phyloP scores from a whole-genome alignment of 2,113 vertebrate genomes.

The Rhegmatorhina hoffmannsi region DNA sequence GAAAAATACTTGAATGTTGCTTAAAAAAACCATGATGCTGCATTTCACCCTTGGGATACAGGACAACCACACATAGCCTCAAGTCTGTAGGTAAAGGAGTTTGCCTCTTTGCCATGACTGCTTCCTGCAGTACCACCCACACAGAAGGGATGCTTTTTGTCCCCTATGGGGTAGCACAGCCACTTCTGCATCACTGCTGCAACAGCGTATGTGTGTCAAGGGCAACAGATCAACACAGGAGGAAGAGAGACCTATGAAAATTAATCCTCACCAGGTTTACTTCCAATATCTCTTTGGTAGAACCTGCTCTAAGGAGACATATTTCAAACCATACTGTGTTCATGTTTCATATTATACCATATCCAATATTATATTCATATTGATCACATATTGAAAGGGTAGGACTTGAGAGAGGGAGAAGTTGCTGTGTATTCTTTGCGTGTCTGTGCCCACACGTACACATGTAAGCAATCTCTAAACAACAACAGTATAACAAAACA shows the following conservation, averaged over 20 bases:
- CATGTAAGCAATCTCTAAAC: not conserved
- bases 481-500: not conserved
- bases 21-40: not conserved
- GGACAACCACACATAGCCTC: not conserved
- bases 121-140: not conserved
- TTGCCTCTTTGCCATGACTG: not conserved
- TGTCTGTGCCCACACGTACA: accelerated
- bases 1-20: not conserved
- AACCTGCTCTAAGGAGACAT: not conserved
- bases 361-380: not conserved
- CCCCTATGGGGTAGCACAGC: not conserved
- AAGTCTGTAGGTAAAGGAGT: not conserved
- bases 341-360: not conserved
- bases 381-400: not conserved
- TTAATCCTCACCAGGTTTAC: not conserved
- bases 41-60: not conserved
- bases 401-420: not conserved
- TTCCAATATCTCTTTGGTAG: not conserved
- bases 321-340: not conserved
- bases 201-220: accelerated
- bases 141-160: accelerated
- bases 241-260: not conserved
- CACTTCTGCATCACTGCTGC: not conserved
- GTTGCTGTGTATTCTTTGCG: not conserved
- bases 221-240: not conserved